Evolutionary conservation across 2,888 invertebrate genomes (phyloP).

Genomic region (Aleiodes leptofemur): DNA sequence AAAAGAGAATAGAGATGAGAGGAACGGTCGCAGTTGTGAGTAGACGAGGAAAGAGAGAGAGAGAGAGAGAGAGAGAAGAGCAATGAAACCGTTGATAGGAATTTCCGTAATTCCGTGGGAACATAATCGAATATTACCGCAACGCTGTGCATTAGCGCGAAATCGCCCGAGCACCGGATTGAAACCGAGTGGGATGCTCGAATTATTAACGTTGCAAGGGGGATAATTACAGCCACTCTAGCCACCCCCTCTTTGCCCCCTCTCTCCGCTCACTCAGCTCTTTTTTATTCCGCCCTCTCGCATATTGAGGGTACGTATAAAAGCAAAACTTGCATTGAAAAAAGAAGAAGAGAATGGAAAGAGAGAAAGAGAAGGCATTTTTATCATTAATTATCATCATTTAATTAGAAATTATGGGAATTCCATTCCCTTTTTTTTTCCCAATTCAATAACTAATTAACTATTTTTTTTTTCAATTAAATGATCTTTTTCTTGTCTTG

Average conservation of each 20-base stretch:
- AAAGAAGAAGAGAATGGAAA: background rate
- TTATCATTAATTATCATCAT: background rate
- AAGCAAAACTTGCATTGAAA: slow-evolving; percentile 7
- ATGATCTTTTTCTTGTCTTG: background rate
- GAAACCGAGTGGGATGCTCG: slow-evolving; percentile 47
- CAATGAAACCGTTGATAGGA: slow-evolving; percentile 49
- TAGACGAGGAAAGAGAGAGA: slow-evolving; percentile 1
- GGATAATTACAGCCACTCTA: slow-evolving; percentile 44
- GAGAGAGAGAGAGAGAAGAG: slow-evolving; percentile 4
- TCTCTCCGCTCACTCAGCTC: background rate
- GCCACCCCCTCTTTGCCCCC: background rate
- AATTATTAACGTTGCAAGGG: slow-evolving; percentile 47
- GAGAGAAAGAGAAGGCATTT: no score
- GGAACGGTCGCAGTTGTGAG: slow-evolving; percentile 9
- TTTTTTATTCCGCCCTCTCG: slow-evolving; percentile 23
- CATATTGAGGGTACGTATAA: slow-evolving; percentile 14
- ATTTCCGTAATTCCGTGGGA: slow-evolving; percentile 48
- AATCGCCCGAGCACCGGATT: slow-evolving; percentile 46
- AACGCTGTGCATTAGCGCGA: slow-evolving; percentile 49
- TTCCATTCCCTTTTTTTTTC: background rate
- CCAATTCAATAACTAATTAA: background rate
- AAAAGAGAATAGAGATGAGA: slow-evolving; percentile 28
- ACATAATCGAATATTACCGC: slow-evolving; percentile 51
- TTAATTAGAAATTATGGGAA: slow-evolving; percentile 1
- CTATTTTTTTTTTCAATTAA: background rate